A percentile compares a stretch with the other conserved stretches of the same genome.
phyloP scores from a whole-genome alignment of 2,797 vertebrate genomes.

The Onychomys torridus region DNA sequence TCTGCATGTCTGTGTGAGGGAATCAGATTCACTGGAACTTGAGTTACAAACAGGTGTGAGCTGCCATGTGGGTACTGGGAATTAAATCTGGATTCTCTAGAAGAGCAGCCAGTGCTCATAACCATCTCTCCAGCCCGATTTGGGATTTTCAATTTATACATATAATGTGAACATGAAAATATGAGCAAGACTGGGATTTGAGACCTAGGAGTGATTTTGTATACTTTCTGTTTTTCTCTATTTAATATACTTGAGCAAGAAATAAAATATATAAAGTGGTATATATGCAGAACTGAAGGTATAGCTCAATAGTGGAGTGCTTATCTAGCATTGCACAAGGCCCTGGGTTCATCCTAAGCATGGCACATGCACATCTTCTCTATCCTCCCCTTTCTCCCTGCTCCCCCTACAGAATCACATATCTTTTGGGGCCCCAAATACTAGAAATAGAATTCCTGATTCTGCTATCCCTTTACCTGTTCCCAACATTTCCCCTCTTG shows the following conservation, averaged over 20 bases:
- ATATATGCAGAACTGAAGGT: background rate
- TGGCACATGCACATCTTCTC: background rate
- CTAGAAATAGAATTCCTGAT: background rate
- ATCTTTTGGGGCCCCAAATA: background rate
- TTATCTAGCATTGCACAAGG: background rate
- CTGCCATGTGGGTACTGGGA: too few relatives aligned
- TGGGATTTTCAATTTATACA: background rate
- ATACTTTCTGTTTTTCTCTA: background rate
- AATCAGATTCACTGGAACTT: too few relatives aligned
- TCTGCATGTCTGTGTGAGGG: too few relatives aligned
- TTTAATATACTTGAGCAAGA: background rate
- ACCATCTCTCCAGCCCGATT: background rate
- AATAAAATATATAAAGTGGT: background rate
- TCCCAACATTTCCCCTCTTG: background rate
- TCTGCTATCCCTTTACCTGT: background rate
- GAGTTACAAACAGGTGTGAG: too few relatives aligned
- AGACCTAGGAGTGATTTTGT: background rate
- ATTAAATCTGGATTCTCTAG: too few relatives aligned
- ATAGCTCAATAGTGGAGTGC: background rate
- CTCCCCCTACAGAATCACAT: too few relatives aligned
- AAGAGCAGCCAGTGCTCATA: too few relatives aligned
- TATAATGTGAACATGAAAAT: background rate
- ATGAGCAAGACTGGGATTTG: background rate
- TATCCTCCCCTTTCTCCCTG: background rate
- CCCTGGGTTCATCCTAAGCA: background rate